Conservation (phyloP, 2,888 invertebrate genomes). For the Theristus sp. region DNA sequence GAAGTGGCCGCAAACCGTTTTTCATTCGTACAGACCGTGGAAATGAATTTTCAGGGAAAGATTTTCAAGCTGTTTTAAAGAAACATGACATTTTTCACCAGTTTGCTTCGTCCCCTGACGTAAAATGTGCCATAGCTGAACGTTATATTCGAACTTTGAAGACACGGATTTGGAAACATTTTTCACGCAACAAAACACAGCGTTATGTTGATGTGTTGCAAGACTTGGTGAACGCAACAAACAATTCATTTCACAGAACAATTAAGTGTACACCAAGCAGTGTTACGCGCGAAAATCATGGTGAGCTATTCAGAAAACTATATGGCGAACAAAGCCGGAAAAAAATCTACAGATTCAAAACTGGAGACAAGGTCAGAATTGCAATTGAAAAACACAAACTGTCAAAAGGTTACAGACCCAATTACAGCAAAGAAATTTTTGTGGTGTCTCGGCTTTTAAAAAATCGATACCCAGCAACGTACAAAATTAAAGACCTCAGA, state of each 20-base stretch:
- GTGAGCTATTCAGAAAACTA: neutral
- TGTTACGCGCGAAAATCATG: neutral
- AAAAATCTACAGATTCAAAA: neutral
- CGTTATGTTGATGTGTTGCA: neutral
- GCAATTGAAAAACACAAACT: neutral
- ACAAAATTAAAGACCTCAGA: neutral
- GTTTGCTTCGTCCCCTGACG: neutral
- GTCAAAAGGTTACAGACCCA: slow-evolving; percentile 2
- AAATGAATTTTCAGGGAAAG: neutral
- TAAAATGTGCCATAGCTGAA: neutral
- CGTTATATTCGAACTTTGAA: neutral
- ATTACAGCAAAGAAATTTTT: neutral
- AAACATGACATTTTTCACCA: neutral
- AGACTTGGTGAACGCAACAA: neutral
- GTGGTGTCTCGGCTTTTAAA: neutral
- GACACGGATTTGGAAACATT: neutral
- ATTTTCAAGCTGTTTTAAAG: neutral
- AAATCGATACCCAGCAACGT: neutral
- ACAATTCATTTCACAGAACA: neutral
- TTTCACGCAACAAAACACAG: neutral
- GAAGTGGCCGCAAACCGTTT: neutral
- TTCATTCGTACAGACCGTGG: neutral
- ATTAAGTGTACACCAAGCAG: neutral
- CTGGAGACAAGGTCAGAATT: slow-evolving; percentile 4
- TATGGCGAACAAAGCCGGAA: neutral